These are phyloP conservation scores for Acheta domesticus DNA, from an alignment of 2,888 invertebrate species.

Conservation along the genomic window DNA sequence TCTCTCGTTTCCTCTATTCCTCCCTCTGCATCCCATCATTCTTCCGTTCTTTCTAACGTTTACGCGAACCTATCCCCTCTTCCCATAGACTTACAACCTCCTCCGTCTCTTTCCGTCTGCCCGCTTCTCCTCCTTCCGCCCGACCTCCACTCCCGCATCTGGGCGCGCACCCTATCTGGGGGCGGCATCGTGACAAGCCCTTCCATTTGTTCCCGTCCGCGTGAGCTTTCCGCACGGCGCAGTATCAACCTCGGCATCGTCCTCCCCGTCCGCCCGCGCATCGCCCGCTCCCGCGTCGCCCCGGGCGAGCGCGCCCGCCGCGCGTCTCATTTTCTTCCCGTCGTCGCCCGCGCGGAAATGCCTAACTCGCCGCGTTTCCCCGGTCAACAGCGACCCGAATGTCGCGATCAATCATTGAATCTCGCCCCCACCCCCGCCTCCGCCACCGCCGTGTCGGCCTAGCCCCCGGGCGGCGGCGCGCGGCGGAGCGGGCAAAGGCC, in stretches of 20 bases:
- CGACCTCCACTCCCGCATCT: too few relatives aligned
- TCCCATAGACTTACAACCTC: too few relatives aligned
- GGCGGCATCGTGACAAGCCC: too few relatives aligned
- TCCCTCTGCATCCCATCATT: too few relatives aligned
- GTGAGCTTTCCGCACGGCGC: neutral
- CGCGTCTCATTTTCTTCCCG: neutral
- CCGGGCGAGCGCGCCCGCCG: too few relatives aligned
- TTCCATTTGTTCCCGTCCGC: neutral
- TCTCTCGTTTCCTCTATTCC: too few relatives aligned
- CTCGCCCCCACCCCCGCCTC: neutral
- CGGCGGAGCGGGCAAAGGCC: neutral
- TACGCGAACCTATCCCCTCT: too few relatives aligned
- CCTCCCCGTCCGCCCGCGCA: neutral
- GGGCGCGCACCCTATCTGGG: too few relatives aligned
- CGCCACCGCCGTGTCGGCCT: too few relatives aligned
- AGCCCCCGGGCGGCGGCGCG: neutral
- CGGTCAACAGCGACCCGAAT: neutral
- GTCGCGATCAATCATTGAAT: conserved; percentile 9
- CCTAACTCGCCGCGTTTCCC: neutral
- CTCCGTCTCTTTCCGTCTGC: too few relatives aligned
- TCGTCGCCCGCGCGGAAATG: neutral
- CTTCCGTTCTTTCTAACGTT: too few relatives aligned
- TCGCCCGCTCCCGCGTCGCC: neutral
- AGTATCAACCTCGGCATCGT: conserved; percentile 8
- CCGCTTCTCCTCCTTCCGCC: too few relatives aligned